Evolutionary conservation across 2,113 vertebrate species (phyloP).

Genomic region (Ifrita kowaldi): DNA sequence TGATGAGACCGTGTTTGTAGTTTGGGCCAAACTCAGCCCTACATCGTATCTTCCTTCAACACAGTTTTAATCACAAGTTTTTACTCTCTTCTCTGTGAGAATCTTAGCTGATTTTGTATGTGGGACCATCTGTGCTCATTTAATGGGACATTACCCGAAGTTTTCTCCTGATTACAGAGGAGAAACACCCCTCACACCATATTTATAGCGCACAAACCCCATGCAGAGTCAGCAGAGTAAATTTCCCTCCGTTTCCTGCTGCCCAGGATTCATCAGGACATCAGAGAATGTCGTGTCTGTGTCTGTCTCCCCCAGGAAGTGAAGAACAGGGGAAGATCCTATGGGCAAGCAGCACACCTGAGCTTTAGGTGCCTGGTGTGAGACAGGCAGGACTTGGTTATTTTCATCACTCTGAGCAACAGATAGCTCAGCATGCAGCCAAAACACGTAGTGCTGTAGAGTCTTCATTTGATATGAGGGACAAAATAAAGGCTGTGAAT

Average conservation of each 20-base stretch:
- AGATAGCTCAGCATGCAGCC: background rate
- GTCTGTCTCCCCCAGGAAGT: fast-evolving
- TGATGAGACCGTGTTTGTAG: background rate
- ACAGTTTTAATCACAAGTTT: background rate
- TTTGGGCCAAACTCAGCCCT: background rate
- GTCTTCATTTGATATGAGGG: background rate
- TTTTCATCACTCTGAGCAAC: background rate
- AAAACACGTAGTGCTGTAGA: background rate
- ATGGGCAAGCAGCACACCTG: fast-evolving
- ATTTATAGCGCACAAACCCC: background rate
- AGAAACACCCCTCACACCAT: background rate
- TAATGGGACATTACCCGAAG: background rate
- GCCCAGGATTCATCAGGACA: fast-evolving
- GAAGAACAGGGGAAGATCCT: background rate
- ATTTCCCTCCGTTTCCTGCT: background rate
- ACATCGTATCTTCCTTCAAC: background rate
- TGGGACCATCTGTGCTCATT: fast-evolving
- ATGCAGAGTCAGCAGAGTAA: background rate
- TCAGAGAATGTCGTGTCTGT: background rate
- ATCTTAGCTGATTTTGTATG: background rate
- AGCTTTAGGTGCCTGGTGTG: background rate
- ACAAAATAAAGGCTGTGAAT: background rate
- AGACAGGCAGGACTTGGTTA: background rate
- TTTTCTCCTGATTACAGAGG: background rate
- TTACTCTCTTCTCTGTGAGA: background rate